Evolutionary conservation across 1,140 invertebrate species (phyloP), one percentile per base, ranked within the genome.

Genomic region (Eumaeus atala): DNA sequence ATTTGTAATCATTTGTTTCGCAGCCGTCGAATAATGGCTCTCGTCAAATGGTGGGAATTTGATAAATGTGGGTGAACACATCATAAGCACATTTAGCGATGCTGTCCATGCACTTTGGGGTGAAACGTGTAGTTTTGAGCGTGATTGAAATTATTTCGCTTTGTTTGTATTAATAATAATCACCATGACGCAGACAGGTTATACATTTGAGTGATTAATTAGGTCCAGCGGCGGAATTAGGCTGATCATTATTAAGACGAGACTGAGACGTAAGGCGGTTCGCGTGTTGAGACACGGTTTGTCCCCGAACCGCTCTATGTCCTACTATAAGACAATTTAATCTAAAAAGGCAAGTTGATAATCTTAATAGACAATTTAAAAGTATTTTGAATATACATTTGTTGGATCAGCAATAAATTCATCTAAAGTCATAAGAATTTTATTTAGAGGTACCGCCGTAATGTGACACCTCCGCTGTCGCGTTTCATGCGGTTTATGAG

Each of bases 1-100:
- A 83, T 85, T 85, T 85, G 82, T 85, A 82, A 85, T 85, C 82
- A 82, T 85, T 85, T 85, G 82, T 83, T 85, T 83, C 75, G 77
- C 72, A 64, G 72, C 75, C 71, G 67, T 78, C 79, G 74, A 74
- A 80, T 82, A 79, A 82, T 75, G 72, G 72, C 67, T 56, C 69
- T 74, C 67, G 70, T 78, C 71, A 75, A 77, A 77, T 69, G 61
- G 63, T 66, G 74, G 48, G 64, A 76, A 81, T 81, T 74, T 83
- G 77, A 84, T 82, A 71, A 72, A 82, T 84, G 40, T 52, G 51
- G 18, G 18, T 17, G 28, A 38, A 52, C 34, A 52, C 21, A 44
- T 52, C 40, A 52, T 52, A 42, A 52, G 40, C 40, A 40, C 40
- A 52, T 42, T 40, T 21, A 51, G 21, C 35, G 21, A 44, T 16